Percentiles rank a stretch among this genome's conserved stretches.
These are phyloP conservation scores for Andrena hattorfiana DNA, from an alignment of 2,888 invertebrate species.

Conservation along the genomic window DNA sequence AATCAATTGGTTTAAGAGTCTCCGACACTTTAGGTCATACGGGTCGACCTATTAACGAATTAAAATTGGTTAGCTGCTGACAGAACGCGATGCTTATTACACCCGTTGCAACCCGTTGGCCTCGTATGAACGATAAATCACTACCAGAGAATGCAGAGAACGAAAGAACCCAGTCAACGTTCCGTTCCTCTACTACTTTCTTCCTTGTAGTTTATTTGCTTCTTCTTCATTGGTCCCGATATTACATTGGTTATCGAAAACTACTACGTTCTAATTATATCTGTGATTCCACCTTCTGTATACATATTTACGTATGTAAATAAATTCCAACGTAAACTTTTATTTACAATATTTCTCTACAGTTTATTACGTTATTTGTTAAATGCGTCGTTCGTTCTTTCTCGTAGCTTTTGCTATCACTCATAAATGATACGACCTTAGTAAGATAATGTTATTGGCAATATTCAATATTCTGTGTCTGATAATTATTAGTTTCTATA, in stretches of 20 bases:
- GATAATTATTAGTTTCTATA: not conserved
- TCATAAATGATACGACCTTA: too few species aligned
- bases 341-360: not conserved
- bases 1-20: conserved; percentile 77
- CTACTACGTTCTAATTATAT: not conserved
- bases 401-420: not conserved
- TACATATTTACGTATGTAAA: not conserved
- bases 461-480: not conserved
- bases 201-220: not conserved
- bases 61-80: conserved; percentile 71
- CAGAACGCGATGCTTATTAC: conserved; percentile 56
- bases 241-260: not conserved
- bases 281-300: not conserved
- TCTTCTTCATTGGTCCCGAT: not conserved
- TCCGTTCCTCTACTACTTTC: not conserved
- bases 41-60: conserved; percentile 76
- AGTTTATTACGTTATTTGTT: not conserved
- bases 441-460: not conserved
- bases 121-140: conserved; percentile 53
- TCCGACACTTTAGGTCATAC: conserved; percentile 72
- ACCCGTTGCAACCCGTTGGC: conserved; percentile 50
- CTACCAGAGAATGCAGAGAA: conserved; percentile 9
- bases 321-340: not conserved
- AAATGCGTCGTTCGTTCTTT: not conserved
- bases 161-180: conserved; percentile 14